Evolutionary conservation across 2,888 invertebrate genomes (phyloP).

Genomic region (Apotomis capreana): DNA sequence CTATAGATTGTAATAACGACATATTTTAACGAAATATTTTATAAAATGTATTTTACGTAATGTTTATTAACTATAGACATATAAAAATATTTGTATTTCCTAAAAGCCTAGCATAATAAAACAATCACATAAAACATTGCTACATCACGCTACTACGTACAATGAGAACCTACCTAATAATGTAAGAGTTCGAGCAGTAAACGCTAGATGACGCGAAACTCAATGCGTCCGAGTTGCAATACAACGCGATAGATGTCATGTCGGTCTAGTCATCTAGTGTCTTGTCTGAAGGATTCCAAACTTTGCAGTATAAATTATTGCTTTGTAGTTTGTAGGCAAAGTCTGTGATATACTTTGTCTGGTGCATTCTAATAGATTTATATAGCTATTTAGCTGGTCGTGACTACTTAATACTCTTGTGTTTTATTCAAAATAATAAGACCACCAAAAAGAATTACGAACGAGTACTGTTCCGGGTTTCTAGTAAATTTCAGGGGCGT

Average conservation of each 20-base stretch:
- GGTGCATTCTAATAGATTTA: too few species aligned
- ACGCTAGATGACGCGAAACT: conserved; percentile 25
- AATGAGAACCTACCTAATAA: conserved; percentile 19
- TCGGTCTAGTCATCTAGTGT: too few species aligned
- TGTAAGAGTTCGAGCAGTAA: not conserved
- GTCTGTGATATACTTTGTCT: too few species aligned
- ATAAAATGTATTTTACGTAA: not conserved
- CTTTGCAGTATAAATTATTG: too few species aligned
- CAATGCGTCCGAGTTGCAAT: not conserved
- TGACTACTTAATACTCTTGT: too few species aligned
- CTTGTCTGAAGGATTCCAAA: too few species aligned
- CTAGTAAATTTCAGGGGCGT: not conserved
- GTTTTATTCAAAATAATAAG: not conserved
- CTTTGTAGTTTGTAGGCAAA: too few species aligned
- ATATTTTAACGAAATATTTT: not conserved
- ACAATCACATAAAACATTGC: not conserved
- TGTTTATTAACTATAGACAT: too few species aligned
- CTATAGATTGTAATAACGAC: not conserved
- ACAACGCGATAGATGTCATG: conserved; percentile 5
- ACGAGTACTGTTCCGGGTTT: not conserved
- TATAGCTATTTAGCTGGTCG: too few species aligned
- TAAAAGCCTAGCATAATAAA: not conserved
- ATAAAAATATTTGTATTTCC: too few species aligned
- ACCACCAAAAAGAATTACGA: not conserved
- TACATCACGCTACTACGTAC: not conserved